Conservation (phyloP, 2,113 vertebrate species). For the Rattus norvegicus region GRCr8 NC_086039.1:30864501-30865000, state of each 20-base stretch:
- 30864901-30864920: background rate
- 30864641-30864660: background rate
- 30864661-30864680: background rate
- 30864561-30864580: background rate
- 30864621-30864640: background rate
- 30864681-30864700: background rate
- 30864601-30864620: background rate
- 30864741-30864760: background rate
- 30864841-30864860: background rate
- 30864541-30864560: background rate
- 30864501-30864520: background rate
- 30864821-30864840: background rate
- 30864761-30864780: background rate
- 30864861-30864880: constrained; percentile 13
- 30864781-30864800: background rate
- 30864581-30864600: background rate
- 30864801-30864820: background rate
- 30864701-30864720: background rate
- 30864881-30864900: constrained; percentile 3
- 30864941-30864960: too few species aligned
- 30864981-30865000: background rate
- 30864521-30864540: background rate
- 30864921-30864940: background rate
- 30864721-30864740: background rate
- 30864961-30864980: too few species aligned